Evolutionary conservation across 2,797 vertebrate genomes (phyloP), one percentile per base, ranked within the genome.

Genomic region (Parotocinclus haroldoi): DNA sequence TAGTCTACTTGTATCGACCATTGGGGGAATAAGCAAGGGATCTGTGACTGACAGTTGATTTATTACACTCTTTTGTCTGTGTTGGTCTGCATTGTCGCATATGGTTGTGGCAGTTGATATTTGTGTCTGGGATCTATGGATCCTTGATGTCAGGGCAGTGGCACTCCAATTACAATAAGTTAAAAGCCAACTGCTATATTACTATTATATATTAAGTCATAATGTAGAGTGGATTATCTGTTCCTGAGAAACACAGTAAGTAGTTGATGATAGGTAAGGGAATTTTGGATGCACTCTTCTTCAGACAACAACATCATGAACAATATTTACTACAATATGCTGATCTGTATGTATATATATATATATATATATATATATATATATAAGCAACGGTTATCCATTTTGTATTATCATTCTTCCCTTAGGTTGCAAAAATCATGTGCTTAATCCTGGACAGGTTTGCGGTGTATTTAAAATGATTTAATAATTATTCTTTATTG

Each of bases 41-140:
- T 78, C 63, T 72, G 74, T 10, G 55, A 45, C 54, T 75, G 76
- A 72, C 61, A 68, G 58, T 62, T 73, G 78, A 78, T 76, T 78
- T 73, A 76, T 79, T 64, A 59, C 71, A 40, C 75, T 72, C 69
- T 73, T 74, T 77, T 79, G 77, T 77, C 70, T 76, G 75, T 62
- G 58, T 66, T 64, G 74, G 69, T 74, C 73, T 77, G 68, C 70
- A 68, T 66, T 18, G 36, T 59, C 74, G 74, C 74, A 73, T 75
- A 75, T 72, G 74, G 69, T 63, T 7, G 19, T 75, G 72, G 72
- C 77, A 72, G 69, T 70, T 68, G 72, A 76, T 72, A 63, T 72
- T 78, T 78, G 68, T 66, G 76, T 62, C 72, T 69, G 73, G 66
- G 63, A 71, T 69, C 69, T 77, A 48, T 63, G 72, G 66, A 58